phyloP scores from a whole-genome alignment of 2,113 vertebrate genomes.

The Pampusana beccarii region DNA sequence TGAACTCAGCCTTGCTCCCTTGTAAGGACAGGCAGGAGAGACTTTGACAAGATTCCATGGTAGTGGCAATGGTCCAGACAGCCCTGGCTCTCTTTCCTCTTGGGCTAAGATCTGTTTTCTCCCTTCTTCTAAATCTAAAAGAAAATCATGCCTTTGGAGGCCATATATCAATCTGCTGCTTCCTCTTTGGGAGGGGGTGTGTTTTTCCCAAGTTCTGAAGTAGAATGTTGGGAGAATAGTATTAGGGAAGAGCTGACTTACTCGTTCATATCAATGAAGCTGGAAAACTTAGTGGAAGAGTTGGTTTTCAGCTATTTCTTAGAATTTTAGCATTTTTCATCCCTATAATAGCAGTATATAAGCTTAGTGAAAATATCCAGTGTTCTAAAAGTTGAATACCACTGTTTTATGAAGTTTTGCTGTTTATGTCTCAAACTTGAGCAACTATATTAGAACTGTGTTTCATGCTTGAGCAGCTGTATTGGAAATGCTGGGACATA shows the following conservation, averaged over 20 bases:
- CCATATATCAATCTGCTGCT: background rate
- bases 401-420: background rate
- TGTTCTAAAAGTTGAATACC: background rate
- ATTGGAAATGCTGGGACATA: background rate
- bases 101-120: slow-evolving; percentile 28
- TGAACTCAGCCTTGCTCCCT: slow-evolving; percentile 29
- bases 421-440: background rate
- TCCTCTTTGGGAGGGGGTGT: background rate
- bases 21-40: slow-evolving; percentile 45
- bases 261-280: background rate
- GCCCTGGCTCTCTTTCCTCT: slow-evolving; percentile 8
- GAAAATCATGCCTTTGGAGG: background rate
- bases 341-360: rapidly evolving
- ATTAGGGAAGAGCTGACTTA: background rate
- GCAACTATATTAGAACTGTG: background rate
- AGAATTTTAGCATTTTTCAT: background rate
- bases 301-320: background rate
- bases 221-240: background rate
- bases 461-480: background rate
- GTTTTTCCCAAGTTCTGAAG: background rate
- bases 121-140: background rate
- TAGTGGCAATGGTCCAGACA: slow-evolving; percentile 26
- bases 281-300: background rate
- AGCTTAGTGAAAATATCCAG: background rate
- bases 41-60: slow-evolving; percentile 23